Evolutionary conservation across 2,888 invertebrate species (phyloP).

Genomic region (Chydorus sphaericus): DNA sequence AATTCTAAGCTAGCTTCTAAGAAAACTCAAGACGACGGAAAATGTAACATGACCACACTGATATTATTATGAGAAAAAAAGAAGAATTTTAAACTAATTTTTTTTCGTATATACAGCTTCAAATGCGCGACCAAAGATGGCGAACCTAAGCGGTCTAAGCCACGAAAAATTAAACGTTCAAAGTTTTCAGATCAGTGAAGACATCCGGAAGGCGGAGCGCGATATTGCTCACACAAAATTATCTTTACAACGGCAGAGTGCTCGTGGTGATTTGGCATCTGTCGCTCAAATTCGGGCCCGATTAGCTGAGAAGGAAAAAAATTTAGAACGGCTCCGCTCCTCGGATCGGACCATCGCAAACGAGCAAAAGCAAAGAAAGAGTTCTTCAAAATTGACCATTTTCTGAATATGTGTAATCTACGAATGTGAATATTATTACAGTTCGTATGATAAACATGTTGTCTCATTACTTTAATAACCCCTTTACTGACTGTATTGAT

Average conservation of each 20-base stretch:
- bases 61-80: too few species aligned
- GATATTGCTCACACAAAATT: slow-evolving; percentile 49
- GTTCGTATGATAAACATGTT: too few species aligned
- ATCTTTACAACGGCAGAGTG: slow-evolving; percentile 45
- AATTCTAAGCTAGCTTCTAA: slow-evolving; percentile 46
- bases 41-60: too few species aligned
- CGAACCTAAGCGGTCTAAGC: not conserved
- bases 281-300: slow-evolving; percentile 45
- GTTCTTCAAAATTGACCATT: slow-evolving; percentile 56
- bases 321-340: slow-evolving; percentile 41
- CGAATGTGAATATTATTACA: too few species aligned
- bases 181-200: slow-evolving; percentile 34
- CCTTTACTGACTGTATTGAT: too few species aligned
- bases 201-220: slow-evolving; percentile 47
- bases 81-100: not conserved
- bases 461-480: too few species aligned
- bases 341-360: slow-evolving; percentile 46
- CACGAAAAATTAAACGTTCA: slow-evolving; percentile 22
- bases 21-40: slow-evolving; percentile 20
- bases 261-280: slow-evolving; percentile 39
- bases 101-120: too few species aligned
- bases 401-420: too few species aligned
- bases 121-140: not conserved
- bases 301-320: slow-evolving; percentile 43
- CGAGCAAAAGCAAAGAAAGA: slow-evolving; percentile 54